A percentile compares a stretch with the other conserved stretches of the same genome.
phyloP scores from a whole-genome alignment of 2,797 vertebrate genomes.

The Aphelocoma californica region DNA sequence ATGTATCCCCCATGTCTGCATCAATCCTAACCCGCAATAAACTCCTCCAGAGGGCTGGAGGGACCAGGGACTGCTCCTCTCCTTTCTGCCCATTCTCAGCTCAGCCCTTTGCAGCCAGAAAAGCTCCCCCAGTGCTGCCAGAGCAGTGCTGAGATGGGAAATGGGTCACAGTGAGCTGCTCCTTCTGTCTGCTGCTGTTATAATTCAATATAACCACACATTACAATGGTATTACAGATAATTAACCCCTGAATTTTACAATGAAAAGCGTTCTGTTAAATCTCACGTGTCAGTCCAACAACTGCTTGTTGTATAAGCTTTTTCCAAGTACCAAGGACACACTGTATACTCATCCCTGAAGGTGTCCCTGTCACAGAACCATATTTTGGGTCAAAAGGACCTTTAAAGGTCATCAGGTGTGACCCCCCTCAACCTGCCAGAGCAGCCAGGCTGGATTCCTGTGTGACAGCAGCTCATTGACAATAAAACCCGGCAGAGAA shows the following conservation, averaged over 20 bases:
- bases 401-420: neutral
- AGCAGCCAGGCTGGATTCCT: neutral
- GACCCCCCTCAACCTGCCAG: neutral
- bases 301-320: neutral
- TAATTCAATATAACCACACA: fast-evolving
- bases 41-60: neutral
- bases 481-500: neutral
- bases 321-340: neutral
- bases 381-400: neutral
- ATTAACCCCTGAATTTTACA: neutral
- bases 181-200: neutral
- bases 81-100: neutral
- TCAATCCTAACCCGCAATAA: neutral
- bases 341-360: fast-evolving
- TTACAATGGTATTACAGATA: fast-evolving
- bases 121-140: neutral
- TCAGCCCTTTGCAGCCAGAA: neutral
- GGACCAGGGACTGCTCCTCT: neutral
- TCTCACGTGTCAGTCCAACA: neutral
- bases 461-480: neutral
- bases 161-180: neutral
- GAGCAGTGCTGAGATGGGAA: neutral
- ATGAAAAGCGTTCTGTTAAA: neutral
- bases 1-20: fast-evolving
- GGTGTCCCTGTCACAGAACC: neutral